Evolutionary conservation across 1,140 invertebrate species (phyloP).

Genomic region (Dendroctonus ponderosae): DNA sequence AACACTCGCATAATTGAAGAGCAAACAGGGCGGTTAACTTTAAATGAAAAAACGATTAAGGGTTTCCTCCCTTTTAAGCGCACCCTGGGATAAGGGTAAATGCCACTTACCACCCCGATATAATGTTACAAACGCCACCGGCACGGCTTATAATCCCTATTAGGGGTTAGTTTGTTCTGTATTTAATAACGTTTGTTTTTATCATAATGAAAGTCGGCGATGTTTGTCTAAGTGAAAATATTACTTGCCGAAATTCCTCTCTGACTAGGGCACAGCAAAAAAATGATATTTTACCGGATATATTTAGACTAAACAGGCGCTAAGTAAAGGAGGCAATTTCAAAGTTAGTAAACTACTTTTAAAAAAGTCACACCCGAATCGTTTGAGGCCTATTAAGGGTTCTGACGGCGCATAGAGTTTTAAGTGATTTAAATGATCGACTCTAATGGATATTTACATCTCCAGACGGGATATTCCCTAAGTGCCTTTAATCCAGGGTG

Average conservation of each 20-base stretch:
- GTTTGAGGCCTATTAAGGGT: conserved; percentile 19
- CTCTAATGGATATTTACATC: conserved; percentile 26
- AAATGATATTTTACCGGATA: too few species aligned
- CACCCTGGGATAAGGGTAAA: conserved; percentile 27
- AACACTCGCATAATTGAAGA: conserved; percentile 30
- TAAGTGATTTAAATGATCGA: conserved; percentile 18
- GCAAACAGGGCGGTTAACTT: conserved; percentile 35
- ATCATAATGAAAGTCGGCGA: too few species aligned
- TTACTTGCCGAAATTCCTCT: too few species aligned
- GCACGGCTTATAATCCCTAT: conserved; percentile 7
- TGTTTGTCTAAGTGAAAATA: too few species aligned
- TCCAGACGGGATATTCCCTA: conserved; percentile 5
- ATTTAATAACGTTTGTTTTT: conserved; percentile 12
- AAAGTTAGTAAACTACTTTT: conserved; percentile 19
- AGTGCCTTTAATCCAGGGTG: conserved; percentile 19
- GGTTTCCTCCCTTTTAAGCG: conserved; percentile 21
- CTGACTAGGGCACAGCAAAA: too few species aligned
- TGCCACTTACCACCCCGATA: conserved; percentile 33
- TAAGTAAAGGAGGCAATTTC: conserved; percentile 3
- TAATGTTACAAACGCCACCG: conserved; percentile 38
- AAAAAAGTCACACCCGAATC: conserved; percentile 12
- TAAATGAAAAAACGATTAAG: conserved; percentile 37
- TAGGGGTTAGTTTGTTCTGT: conserved; percentile 1
- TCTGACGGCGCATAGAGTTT: conserved; percentile 15
- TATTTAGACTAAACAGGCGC: too few species aligned